Evolutionary conservation across 1,140 invertebrate genomes (phyloP), one percentile per base, ranked within the genome.

Genomic region (Drosophila orena): DNA sequence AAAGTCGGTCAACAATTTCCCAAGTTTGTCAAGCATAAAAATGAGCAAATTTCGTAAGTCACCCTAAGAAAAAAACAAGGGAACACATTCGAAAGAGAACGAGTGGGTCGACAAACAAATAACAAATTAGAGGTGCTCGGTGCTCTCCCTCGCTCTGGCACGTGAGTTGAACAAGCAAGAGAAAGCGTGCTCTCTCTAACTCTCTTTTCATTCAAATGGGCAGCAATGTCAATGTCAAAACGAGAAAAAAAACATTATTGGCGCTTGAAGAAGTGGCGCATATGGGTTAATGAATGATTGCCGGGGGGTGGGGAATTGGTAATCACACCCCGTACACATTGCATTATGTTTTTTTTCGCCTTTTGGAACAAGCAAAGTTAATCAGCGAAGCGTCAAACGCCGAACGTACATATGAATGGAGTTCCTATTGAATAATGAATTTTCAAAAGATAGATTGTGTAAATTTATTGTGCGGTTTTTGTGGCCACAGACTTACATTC

Each of bases 21-120:
- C 35, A 68, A 81, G 65, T 81, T 79, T 79, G 75, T 88, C 61
- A 88, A 72, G 83, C 81, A 77, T 65, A 65, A 79, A 85, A 84
- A 72, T 83, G 76, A 84, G 79, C 61, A 75, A 81, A 64, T 56
- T 70, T 69, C 42, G 37, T 57, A 70, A 70, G 35, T 69, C 52
- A 70, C 64, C 66, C 68, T 43, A 57, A 69, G 55, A 69, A 35
- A 30, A 44, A 20, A 27, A 14, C 11, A 34, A 44, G 35, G 44
- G 44, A 22, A 69, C 15, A 42, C 42, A 56, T 17, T 53, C 46
- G 24, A 42, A 15, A 15, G 17, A 58, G 35, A 61, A 20, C 47
- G 42, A 78, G 47, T 49, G 64, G 24, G 43, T 14, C 44, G 17
- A 15, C 53, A 74, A 50, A 49, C 38, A 54, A 52, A 24, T 24